Conservation (phyloP, 2,888 invertebrate species). For the Dasysyrphus tricinctus region DNA sequence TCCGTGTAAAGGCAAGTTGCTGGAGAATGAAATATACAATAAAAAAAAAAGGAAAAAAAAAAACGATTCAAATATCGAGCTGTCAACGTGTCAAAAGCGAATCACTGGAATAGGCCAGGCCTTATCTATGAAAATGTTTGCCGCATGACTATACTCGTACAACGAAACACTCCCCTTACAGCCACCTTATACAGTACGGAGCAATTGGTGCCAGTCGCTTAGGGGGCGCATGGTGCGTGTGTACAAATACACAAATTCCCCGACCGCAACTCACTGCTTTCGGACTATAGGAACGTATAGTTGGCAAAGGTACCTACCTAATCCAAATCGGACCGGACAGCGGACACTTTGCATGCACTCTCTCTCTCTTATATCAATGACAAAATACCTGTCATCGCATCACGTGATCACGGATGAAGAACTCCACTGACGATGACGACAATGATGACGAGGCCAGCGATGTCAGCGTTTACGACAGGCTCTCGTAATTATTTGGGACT, state of each 20-base stretch:
- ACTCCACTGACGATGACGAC: conserved; percentile 55
- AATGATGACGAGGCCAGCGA: conserved; percentile 57
- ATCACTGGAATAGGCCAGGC: conserved; percentile 30
- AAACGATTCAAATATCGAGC: conserved; percentile 55
- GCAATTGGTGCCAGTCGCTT: conserved; percentile 8
- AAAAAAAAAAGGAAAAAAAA: neutral
- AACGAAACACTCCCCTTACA: neutral
- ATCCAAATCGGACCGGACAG: conserved; percentile 65
- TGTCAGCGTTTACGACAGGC: conserved; percentile 61
- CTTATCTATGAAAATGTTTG: conserved; percentile 9
- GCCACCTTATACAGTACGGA: neutral
- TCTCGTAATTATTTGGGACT: conserved; percentile 72
- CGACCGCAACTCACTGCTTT: conserved; percentile 62
- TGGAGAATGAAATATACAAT: neutral
- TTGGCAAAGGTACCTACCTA: conserved; percentile 38
- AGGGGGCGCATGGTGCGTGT: conserved; percentile 55
- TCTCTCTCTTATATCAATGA: conserved; percentile 70
- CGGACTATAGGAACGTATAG: neutral
- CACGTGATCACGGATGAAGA: conserved; percentile 75
- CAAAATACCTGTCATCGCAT: conserved; percentile 76
- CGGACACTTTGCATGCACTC: conserved; percentile 68
- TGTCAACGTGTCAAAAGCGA: conserved; percentile 69
- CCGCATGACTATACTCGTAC: neutral
- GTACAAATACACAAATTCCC: conserved; percentile 29
- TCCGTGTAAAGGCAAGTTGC: conserved; percentile 5